Evolutionary conservation across 1,140 invertebrate species (phyloP), one percentile per base, ranked within the genome.

Genomic region (Drosophila teissieri): DNA sequence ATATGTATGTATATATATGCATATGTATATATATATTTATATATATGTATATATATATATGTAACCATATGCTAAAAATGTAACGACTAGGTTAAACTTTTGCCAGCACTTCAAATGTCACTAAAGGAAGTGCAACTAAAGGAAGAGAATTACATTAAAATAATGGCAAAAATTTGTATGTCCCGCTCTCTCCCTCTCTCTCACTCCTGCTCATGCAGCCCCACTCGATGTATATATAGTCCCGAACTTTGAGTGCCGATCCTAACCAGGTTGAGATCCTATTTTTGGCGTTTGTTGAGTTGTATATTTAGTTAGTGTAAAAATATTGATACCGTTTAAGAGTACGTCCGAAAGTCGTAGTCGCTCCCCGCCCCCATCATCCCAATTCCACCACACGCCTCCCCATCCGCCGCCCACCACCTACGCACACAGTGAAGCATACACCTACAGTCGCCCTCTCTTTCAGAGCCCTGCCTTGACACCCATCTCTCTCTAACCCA

Each of bases 41-140:
- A 81, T 85, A 64, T 53, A 61, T 85, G 73, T 85, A 64, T 53
- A 65, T 67, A 39, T 68, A 70, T 56, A 70, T 69, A 70, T 55
- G 55, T 31, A 34, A 55, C 44, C 45, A 44, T 52, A 67, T 42
- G 44, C 63, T 65, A 65, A 34, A 63, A 27, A 64, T 67, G 64
- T 54, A 52, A 51, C 46, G 46, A 65, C 17, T 70, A 70, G 67
- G 42, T 46, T 67, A 65, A 36, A 67, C 27, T 63, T 58, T 65
- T 65, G 63, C 42, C 60, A 49, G 62, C 61, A 60, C 60, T 42
- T 58, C 39, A 24, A 44, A 57, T 44, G 61, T 45, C 60, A 40
- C 61, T 67, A n/a, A n/a, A n/a, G n/a, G n/a, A n/a, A n/a, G n/a
- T n/a, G 39, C 45, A 65, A 19, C 24, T 54, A 46, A 58, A 49